Evolutionary conservation across 2,113 vertebrate species (phyloP), one percentile per base, ranked within the genome.

Genomic region (Puffinus mauretanicus): DNA sequence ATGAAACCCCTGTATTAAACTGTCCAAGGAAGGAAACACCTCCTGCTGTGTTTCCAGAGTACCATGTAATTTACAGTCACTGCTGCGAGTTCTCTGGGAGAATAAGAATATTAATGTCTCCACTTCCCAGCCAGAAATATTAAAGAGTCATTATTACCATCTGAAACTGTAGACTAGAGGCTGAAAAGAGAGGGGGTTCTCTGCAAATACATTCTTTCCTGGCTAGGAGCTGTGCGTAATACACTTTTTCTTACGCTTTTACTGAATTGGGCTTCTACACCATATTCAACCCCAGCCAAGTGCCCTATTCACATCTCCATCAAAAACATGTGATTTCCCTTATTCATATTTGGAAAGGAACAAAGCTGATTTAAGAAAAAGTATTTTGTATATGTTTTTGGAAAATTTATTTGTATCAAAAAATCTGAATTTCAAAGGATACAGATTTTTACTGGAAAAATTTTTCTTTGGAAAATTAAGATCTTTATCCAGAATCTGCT

Each of bases 21-120:
- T 34, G 26, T 52, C 93, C 81, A 60, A 78, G 16, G 32, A 94
- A 81, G 34, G 49, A 86, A 92, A 97, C 13, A 17, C 17, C 30
- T 92, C 58, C 67, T 2, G 18, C 70, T 86, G 71, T 25, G 16
- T 70, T 94, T 92, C 46, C 60, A 81, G 42, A 70, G 51, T 29
- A 70, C 32, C 67, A 10, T 21, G 42, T 81, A 86, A 95, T 90
- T 88, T 88, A 90, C 44, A 62, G 51, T 72, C 76, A 58, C 75
- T 76, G 82, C 34, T 65, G 30, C 46, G 75, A 76, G 62, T 44
- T 93, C 76, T 88, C 51, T 26, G 8, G 36, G 65, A 94, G 83
- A 90, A 90, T 90, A 90, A 94, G 83, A 90, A 90, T 90, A 90
- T 86, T 80, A 86, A 90, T 46, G 55, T 66, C 51, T 66, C 36